Conservation (phyloP, 2,888 invertebrate species). For the Torymus auratus region DNA sequence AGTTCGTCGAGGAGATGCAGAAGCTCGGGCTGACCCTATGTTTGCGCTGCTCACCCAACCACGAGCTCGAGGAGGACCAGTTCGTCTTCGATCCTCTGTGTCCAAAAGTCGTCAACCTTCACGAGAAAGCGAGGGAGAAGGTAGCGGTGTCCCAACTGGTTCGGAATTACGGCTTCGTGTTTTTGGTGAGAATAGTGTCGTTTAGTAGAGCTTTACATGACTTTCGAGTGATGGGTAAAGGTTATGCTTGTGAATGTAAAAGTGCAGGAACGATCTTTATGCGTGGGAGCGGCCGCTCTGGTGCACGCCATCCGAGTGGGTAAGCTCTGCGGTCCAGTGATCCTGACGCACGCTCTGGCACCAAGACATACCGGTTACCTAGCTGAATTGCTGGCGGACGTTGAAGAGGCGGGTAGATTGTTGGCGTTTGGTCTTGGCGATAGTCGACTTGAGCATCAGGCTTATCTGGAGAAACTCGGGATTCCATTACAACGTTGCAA, state of each 20-base stretch:
- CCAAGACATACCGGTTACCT: constrained; percentile 88
- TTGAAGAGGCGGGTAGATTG: constrained; percentile 80
- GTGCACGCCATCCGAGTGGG: constrained; percentile 83
- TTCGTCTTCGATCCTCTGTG: constrained; percentile 80
- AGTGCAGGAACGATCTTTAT: constrained; percentile 86
- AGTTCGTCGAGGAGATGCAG: constrained; percentile 77
- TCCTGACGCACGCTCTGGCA: constrained; percentile 88
- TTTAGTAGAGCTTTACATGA: background rate
- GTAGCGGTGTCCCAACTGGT: constrained; percentile 80
- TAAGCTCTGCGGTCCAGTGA: constrained; percentile 84
- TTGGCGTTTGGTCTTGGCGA: constrained; percentile 82
- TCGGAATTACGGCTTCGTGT: constrained; percentile 78
- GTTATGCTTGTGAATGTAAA: background rate
- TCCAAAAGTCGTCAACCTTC: constrained; percentile 81
- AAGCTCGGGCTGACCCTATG: constrained; percentile 77
- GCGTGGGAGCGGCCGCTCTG: constrained; percentile 87
- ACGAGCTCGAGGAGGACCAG: constrained; percentile 73
- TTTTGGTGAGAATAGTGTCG: constrained; percentile 77
- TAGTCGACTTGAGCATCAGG: constrained; percentile 80
- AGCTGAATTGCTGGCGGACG: constrained; percentile 82
- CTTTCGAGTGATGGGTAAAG: background rate
- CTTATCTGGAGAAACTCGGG: constrained; percentile 83
- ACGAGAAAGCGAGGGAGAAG: constrained; percentile 78
- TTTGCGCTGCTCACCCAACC: constrained; percentile 68
- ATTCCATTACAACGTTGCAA: constrained; percentile 77